Percentiles rank a stretch among this genome's conserved stretches.
Conservation (phyloP, 2,888 invertebrate genomes). For the Cryptocheilus praepositus region DNA sequence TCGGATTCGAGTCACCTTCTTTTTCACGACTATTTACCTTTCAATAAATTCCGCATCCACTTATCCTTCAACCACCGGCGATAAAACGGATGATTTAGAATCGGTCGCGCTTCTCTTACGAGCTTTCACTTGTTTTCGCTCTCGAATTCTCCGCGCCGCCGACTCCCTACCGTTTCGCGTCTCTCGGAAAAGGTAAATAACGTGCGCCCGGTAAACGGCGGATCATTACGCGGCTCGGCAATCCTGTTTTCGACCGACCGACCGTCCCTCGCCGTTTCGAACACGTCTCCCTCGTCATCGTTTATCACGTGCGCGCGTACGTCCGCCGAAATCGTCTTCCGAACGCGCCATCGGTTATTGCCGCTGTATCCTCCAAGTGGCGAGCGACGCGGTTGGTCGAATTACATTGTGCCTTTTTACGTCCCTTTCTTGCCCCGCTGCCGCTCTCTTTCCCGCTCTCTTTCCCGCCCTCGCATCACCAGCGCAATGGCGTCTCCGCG, state of each 20-base stretch:
- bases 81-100: conserved; percentile 24
- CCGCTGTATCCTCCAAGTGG: conserved; percentile 21
- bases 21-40: conserved; percentile 16
- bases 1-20: conserved; percentile 8
- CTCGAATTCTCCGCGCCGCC: conserved; percentile 1
- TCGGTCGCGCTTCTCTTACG: neutral
- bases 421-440: neutral
- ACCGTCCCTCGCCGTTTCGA: too few species aligned
- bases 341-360: conserved; percentile 8
- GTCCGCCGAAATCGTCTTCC: neutral
- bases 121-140: conserved; percentile 29
- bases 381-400: conserved; percentile 20
- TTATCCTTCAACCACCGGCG: conserved; percentile 12
- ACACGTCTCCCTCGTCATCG: too few species aligned
- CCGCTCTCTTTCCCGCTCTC: too few species aligned
- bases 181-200: conserved; percentile 8
- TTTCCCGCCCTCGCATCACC: neutral
- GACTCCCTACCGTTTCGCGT: too few species aligned
- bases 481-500: conserved; percentile 21
- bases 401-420: conserved; percentile 27
- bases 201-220: neutral
- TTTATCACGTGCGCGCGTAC: neutral
- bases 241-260: too few species aligned
- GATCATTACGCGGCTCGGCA: neutral
- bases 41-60: conserved; percentile 16